Conservation (phyloP, 2,888 invertebrate genomes). For the Choristoneura rosaceana region DNA sequence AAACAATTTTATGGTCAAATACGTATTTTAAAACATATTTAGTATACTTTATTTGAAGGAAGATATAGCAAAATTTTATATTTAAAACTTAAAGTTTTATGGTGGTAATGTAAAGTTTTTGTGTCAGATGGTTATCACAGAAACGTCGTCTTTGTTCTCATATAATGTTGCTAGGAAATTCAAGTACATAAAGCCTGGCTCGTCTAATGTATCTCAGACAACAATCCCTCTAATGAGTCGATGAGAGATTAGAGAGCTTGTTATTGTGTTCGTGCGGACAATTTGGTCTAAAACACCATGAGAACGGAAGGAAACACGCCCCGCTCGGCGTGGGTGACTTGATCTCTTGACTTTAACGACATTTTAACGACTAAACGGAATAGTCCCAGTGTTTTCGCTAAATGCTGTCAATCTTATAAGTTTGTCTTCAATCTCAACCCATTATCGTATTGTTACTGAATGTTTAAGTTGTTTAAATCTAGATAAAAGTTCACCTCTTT, state of each 20-base stretch:
- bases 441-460: constrained; percentile 16
- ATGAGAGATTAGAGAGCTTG: constrained; percentile 38
- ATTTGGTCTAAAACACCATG: constrained; percentile 43
- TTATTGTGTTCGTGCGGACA: constrained; percentile 37
- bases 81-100: background rate
- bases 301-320: constrained; percentile 48
- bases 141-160: constrained; percentile 3
- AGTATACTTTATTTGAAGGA: background rate
- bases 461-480: constrained; percentile 19
- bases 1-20: constrained; percentile 16
- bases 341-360: constrained; percentile 54
- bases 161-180: background rate
- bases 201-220: constrained; percentile 10
- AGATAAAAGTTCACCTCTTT: constrained; percentile 36
- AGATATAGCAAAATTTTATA: background rate
- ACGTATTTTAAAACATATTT: background rate
- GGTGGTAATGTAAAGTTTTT: background rate
- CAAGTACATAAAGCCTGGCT: constrained; percentile 6
- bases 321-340: constrained; percentile 44
- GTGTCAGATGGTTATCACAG: background rate
- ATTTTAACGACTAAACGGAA: constrained; percentile 56
- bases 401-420: constrained; percentile 21
- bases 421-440: constrained; percentile 33
- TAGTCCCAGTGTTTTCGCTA: constrained; percentile 32
- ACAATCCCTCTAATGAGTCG: constrained; percentile 31